Conservation (phyloP, 2,797 vertebrate genomes). For the Trachurus trachurus region DNA sequence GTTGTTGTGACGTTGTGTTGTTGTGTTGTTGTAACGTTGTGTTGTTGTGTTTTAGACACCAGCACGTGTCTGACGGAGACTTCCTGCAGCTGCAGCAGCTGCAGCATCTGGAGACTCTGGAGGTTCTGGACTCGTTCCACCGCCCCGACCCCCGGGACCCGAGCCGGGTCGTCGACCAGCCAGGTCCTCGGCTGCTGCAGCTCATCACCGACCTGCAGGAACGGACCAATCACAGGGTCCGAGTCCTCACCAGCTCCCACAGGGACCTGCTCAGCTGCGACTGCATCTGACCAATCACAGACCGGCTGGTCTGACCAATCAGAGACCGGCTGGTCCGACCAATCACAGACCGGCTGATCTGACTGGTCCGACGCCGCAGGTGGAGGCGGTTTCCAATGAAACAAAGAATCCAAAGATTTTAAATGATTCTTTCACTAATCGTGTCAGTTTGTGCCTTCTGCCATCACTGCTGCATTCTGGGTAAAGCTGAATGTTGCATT, state of each 20-base stretch:
- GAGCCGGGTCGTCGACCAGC: slow-evolving; percentile 21
- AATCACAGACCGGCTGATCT: no score
- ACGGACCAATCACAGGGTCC: slow-evolving; percentile 57
- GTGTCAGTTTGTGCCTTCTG: not conserved
- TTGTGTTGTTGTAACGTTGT: no score
- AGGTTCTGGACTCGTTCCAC: slow-evolving; percentile 64
- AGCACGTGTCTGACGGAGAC: slow-evolving; percentile 46
- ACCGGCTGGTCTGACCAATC: no score
- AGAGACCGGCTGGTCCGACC: no score
- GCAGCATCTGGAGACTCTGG: slow-evolving; percentile 31
- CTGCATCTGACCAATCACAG: slow-evolving; percentile 53
- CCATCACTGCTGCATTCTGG: not conserved
- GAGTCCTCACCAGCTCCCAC: slow-evolving; percentile 42
- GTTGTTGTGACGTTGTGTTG: no score
- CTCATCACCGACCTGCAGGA: slow-evolving; percentile 45
- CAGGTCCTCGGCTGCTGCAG: slow-evolving; percentile 49
- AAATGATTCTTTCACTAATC: no score
- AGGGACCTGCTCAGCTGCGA: slow-evolving; percentile 47
- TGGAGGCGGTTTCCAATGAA: no score
- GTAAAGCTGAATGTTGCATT: no score
- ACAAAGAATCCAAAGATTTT: no score
- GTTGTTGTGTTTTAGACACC: no score
- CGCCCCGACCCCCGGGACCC: slow-evolving; percentile 34
- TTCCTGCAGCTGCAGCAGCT: slow-evolving; percentile 56
- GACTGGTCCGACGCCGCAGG: no score